Base-by-base conservation (phyloP, 2,888 invertebrate genomes). In the Geophilus truncorum region DNA sequence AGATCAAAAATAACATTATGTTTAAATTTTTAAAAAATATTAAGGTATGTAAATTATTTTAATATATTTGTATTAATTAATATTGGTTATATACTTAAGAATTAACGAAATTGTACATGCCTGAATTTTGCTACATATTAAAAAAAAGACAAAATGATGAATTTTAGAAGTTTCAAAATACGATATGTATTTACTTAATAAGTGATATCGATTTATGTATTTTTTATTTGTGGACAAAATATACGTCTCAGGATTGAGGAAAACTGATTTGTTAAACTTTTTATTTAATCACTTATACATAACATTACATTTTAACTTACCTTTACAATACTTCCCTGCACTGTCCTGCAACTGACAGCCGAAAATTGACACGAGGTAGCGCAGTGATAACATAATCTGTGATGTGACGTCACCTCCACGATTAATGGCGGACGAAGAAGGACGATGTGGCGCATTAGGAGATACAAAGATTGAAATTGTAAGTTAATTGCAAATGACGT, bases 201-300 rank as follows among this genome's bases (percentile, higher is more conserved):
- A 70, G 23, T 70, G 70, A 70, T 28, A 28, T 70, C 25, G n/a
- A 70, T 70, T 70, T 28, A 25, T 70, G 70, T 70, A 70, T 70
- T 70, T 70, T 70, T 70, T 70, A 70, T 70, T 70, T 70, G 70
- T 70, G 70, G 70, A 70, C 70, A 70, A 70, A 70, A 70, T 70
- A 70, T 70, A 70, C 70, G 70, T 70, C 70, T 70, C 70, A 70
- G 70, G 70, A 70, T 70, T 70, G 70, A 70, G 23, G 25, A 62
- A 70, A 1, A 25, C 3, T 18, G 21, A 23, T 7, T 21, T 57
- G 21, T 4, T 23, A 21, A 5, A 21, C 57, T 21, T 9, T 18
- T 40, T 40, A 2, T 40, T 9, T 40, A 32, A 32, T 40, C 12
- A 12, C 15, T 40, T 40, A 34, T 34, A 7, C 9, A 34, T 34